Conservation (phyloP, 2,888 invertebrate genomes). For the Dendrolimus houi region DNA sequence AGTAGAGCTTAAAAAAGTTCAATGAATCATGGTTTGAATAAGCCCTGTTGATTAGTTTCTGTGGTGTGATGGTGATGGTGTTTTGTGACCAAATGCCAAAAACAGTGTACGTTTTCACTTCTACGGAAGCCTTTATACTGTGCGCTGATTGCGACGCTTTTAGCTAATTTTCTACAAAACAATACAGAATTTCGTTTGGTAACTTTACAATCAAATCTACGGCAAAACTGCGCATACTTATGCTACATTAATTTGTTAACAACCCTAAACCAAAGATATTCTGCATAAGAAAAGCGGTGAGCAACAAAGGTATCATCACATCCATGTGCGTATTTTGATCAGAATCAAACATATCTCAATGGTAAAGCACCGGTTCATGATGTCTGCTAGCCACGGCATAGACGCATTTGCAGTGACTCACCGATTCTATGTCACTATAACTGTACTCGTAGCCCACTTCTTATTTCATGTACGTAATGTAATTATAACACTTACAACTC, state of each 20-base stretch:
- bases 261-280: conserved; percentile 22
- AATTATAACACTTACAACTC: not conserved
- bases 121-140: no score
- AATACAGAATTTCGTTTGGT: no score
- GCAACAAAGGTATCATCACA: conserved; percentile 43
- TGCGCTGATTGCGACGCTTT: no score
- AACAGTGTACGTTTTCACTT: no score
- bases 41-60: no score
- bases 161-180: no score
- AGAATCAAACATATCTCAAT: conserved; percentile 6
- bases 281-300: conserved; percentile 17
- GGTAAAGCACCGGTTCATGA: conserved; percentile 22
- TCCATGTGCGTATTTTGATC: conserved; percentile 6
- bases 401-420: conserved; percentile 20
- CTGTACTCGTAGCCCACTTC: conserved; percentile 26
- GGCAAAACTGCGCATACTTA: no score
- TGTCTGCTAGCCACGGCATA: conserved; percentile 4
- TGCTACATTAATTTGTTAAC: conserved; percentile 3
- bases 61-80: no score
- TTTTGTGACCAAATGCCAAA: no score
- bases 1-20: no score
- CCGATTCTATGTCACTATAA: conserved; percentile 24
- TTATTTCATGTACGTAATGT: conserved; percentile 13
- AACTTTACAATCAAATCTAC: no score
- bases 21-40: no score